phyloP scores from a whole-genome alignment of 2,888 invertebrate genomes.

The Melipona beecheii region DNA sequence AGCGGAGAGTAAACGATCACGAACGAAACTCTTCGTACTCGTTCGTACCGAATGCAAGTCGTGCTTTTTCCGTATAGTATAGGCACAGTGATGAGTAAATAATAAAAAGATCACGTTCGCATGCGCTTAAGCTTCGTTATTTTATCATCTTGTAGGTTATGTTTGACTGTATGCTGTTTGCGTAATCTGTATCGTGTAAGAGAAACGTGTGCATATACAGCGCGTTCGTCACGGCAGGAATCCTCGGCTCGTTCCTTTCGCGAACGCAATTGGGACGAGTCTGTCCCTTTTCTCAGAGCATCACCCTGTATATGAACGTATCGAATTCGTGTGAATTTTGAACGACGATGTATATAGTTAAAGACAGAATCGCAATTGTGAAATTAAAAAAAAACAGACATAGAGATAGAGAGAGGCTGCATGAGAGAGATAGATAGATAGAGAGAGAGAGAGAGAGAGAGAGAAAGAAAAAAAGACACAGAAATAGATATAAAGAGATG shows the following conservation, averaged over 20 bases:
- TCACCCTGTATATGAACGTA: background rate
- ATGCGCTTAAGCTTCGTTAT: conserved; percentile 54
- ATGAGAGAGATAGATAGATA: conserved; percentile 37
- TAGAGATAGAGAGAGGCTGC: conserved; percentile 24
- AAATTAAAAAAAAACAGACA: conserved; percentile 22
- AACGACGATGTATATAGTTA: conserved; percentile 15
- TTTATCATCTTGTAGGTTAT: background rate
- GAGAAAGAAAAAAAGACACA: conserved; percentile 26
- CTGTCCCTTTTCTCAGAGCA: background rate
- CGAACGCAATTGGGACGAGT: background rate
- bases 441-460: conserved; percentile 22
- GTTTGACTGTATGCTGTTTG: background rate
- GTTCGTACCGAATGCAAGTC: conserved; percentile 26
- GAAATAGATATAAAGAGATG: conserved; percentile 44
- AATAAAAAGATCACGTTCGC: conserved; percentile 53
- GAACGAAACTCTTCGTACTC: background rate
- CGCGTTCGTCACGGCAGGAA: background rate
- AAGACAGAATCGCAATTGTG: conserved; percentile 24
- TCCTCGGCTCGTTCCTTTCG: background rate
- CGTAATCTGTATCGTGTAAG: background rate
- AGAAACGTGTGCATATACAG: background rate
- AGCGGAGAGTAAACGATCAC: background rate
- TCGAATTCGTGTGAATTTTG: conserved; percentile 12
- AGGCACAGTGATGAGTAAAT: background rate
- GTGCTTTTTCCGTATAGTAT: conserved; percentile 25